Evolutionary conservation across 2,888 invertebrate genomes (phyloP), one percentile per base, ranked within the genome.

Genomic region (Phaedon cochleariae): DNA sequence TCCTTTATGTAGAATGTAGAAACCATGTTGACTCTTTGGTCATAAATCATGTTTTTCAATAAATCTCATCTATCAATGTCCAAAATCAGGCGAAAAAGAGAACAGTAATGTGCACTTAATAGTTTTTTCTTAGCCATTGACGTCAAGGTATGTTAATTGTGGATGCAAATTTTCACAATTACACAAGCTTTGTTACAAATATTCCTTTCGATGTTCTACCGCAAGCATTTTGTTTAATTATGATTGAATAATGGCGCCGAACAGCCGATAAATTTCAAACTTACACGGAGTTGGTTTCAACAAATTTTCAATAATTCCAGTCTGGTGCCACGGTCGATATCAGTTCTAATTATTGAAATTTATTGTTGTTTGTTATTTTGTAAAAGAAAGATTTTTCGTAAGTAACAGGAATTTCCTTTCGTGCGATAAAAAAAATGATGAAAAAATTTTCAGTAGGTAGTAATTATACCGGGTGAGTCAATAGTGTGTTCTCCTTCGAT

Each of bases 111-210:
- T 54, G 31, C 41, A 41, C 41, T 41, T 10, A 34, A 34, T n/a
- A 9, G 17, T 34, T 54, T 52, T 55, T 55, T 55, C 41, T 21
- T 2, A 17, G n/a, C 41, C 6, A 41, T 21, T 55, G 55, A 55
- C 55, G 55, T 55, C 55, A 55, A 41, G 37, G 17, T 22, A 41
- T 41, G 22, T 55, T 55, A 22, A 41, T 55, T 55, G 21, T 55
- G n/a, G 21, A 55, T 55, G 55, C 55, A 55, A 55, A 55, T 55
- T 34, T 55, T 41, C 18, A 41, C 55, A 55, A 55, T 55, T 55
- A 37, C 21, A 17, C 41, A 55, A 55, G 55, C 34, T 26, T 55
- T 55, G 41, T 41, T 41, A 41, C 55, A 41, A 22, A 55, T n/a
- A 55, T 41, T 41, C 41, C 22, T 55, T 22, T 55, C 21, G 17